Evolutionary conservation across 2,113 vertebrate species (phyloP), one percentile per base, ranked within the genome.

Genomic region (Raja brachyura): DNA sequence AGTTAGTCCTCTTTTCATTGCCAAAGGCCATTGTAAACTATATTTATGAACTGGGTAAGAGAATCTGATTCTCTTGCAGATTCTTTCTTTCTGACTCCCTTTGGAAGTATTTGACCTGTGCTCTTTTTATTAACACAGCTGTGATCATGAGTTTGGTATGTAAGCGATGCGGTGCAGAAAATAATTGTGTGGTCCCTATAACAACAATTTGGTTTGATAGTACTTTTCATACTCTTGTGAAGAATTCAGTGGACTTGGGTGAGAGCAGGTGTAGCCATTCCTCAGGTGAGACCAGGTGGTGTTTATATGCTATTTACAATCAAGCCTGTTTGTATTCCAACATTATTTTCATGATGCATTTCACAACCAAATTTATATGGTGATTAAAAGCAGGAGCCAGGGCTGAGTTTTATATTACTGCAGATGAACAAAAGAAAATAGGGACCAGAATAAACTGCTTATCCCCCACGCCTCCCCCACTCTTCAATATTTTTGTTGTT

Each of bases 121-220:
- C 39, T 81, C 39, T 22, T 48, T 20, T 54, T 48, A 22, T 81
- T 48, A 9, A 81, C 39, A 81, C 78, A 81, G 33, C 16, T 79
- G 77, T 48, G 39, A 22, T 81, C 78, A 81, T 20, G 18, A 81
- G 78, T 48, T 39, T 18, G 31, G 31, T 78, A 6, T 79, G 48
- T 83, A 0, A 83, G 0, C 0, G 48, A 83, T 61, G 54, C 56
- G 20, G 7, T 11, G 56, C 81, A 85, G 81, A 59, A 85, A 61
- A 48, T 79, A 79, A 79, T 75, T 75, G 28, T n/a, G 28, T n/a
- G 6, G 28, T n/a, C 74, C 9, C 74, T 75, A 75, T n/a, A 75
- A 75, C 28, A 75, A 75, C 74, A 75, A 28, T 75, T 83, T 85
- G 54, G 56, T 61, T 61, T 85, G 81, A 85, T 85, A 16, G 81